Percentiles rank a stretch among this genome's conserved stretches.
Conservation (phyloP, 2,113 vertebrate genomes). For the Cyanoliseus patagonus region DNA sequence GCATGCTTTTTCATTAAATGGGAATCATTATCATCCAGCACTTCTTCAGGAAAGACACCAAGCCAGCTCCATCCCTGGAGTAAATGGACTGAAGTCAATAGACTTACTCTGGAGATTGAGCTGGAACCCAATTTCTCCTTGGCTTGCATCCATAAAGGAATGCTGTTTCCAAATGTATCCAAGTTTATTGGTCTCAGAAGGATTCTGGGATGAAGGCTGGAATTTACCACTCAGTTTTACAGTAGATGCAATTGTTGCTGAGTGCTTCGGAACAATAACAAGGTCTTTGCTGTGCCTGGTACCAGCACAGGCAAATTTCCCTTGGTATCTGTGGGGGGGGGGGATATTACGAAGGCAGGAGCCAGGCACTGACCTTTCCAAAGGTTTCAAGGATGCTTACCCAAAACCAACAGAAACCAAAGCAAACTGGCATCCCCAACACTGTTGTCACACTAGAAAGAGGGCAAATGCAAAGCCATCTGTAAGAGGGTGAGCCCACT, state of each 20-base stretch:
- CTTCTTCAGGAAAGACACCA: slow-evolving; percentile 45
- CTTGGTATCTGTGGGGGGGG: not conserved
- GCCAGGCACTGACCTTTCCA: not conserved
- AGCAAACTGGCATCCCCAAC: not conserved
- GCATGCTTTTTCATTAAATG: slow-evolving; percentile 14
- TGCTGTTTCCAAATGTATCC: slow-evolving; percentile 41
- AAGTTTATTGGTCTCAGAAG: slow-evolving; percentile 52
- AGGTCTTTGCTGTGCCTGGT: not conserved
- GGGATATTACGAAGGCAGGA: not conserved
- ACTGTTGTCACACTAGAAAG: fast-evolving
- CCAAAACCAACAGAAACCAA: not conserved
- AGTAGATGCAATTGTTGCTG: slow-evolving; percentile 47
- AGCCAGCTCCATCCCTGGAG: slow-evolving; percentile 43
- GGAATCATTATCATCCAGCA: not conserved
- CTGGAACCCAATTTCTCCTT: slow-evolving; percentile 45
- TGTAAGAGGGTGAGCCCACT: fast-evolving
- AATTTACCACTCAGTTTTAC: slow-evolving; percentile 44
- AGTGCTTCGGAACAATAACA: not conserved
- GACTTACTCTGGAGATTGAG: not conserved
- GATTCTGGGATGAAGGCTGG: slow-evolving; percentile 33
- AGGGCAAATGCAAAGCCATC: not conserved
- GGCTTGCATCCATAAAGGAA: slow-evolving; percentile 17
- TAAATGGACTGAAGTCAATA: slow-evolving; percentile 12
- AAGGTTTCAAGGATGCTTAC: not conserved
- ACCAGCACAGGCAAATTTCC: not conserved